Base-by-base conservation (phyloP, 2,113 vertebrate genomes). In the Anarrhichthys ocellatus region DNA sequence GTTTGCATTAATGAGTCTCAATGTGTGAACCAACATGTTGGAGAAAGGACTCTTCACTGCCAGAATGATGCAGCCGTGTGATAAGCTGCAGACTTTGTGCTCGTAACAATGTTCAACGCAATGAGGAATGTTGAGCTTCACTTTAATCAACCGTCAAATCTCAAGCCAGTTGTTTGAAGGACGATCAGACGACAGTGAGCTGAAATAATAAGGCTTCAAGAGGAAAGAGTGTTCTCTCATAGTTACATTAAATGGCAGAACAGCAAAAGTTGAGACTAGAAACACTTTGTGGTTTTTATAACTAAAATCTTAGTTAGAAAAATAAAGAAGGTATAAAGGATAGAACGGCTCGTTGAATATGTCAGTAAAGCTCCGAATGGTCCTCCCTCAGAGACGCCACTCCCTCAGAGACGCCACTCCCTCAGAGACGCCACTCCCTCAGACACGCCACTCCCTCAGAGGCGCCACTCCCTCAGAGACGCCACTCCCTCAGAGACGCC, bases 171-270 rank as follows among this genome's bases (percentile, higher is more conserved):
- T 22, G 29, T 58, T 46, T 38, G 40, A 77, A n/a, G n/a, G 13
- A 17, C 9, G 40, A 72, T 73, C 68, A 52, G 17, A 76, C 34
- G 24, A 13, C 52, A 38, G 7, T 0, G 38, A 22, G 36, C 3
- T 36, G 2, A 27, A 29, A 38, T 32, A n/a, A 24, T 59, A n/a
- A 42, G 9, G 10, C 40, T 42, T 42, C 42, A 44, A 44, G 11
- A 44, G 42, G 52, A 73, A 20, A 42, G 10, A 24, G 4, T 66
- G 32, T 42, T 70, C 42, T 71, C 11, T 9, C 18, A 76, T 29
- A 14, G 13, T 58, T n/a, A 50, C 38, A 69, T 78, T 20, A 69
- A 63, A 17, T 52, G 58, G 15, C 46, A 63, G 15, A 78, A 42
- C 15, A 50, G 36, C 18, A 58, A 61, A 27, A 32, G 22, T 13